Percentiles rank a stretch among this genome's conserved stretches.
phyloP scores from a whole-genome alignment of 2,113 vertebrate genomes.

The Aegypius monachus region DNA sequence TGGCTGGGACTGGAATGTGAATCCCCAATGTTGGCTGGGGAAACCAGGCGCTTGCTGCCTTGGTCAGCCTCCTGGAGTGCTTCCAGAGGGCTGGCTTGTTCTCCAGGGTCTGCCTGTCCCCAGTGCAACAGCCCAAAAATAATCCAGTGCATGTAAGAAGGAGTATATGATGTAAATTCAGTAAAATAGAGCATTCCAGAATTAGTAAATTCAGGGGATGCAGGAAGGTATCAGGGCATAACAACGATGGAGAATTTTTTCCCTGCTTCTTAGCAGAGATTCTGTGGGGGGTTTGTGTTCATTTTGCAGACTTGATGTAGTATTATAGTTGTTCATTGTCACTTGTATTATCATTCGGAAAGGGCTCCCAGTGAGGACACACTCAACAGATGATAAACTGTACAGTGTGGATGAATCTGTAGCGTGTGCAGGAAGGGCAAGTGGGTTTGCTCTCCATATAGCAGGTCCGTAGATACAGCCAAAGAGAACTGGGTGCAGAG shows the following conservation, averaged over 20 bases:
- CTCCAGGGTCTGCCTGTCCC: neutral
- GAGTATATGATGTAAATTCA: neutral
- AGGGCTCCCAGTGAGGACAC: neutral
- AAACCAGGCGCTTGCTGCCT: neutral
- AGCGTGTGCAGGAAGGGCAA: neutral
- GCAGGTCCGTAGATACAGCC: neutral
- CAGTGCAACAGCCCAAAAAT: neutral
- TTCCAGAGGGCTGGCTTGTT: neutral
- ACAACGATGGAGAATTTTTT: neutral
- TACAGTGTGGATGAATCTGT: neutral
- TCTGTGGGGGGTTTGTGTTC: neutral
- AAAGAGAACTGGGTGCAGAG: neutral
- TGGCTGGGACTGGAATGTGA: slow-evolving; percentile 8
- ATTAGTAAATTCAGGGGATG: neutral
- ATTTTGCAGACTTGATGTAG: neutral
- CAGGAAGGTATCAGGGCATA: neutral
- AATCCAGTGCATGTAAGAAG: neutral
- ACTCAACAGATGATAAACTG: neutral
- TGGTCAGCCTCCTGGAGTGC: neutral
- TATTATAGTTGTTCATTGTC: neutral
- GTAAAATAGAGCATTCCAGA: neutral
- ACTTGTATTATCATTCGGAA: neutral
- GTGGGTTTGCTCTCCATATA: neutral
- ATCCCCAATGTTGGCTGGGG: neutral
- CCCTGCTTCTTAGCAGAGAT: neutral